Percentiles rank a stretch among this genome's conserved stretches.
phyloP scores from a whole-genome alignment of 2,113 vertebrate species.

The Passer domesticus region DNA sequence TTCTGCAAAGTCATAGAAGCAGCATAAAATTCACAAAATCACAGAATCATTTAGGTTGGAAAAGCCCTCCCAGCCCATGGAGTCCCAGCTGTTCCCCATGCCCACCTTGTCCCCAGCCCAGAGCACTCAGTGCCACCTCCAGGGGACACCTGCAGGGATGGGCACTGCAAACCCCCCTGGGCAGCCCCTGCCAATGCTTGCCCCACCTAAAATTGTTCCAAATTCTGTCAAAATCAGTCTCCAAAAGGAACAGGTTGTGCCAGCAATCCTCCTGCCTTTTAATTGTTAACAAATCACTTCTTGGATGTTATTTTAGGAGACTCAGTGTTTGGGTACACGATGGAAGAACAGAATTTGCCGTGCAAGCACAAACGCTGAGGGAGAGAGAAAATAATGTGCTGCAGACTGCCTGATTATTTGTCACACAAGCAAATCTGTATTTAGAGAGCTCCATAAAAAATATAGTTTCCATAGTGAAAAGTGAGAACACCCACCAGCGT shows the following conservation, averaged over 20 bases:
- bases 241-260: background rate
- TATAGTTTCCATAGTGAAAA: conserved; percentile 24
- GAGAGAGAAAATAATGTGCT: background rate
- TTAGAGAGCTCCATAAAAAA: conserved; percentile 18
- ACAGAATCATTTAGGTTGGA: rapidly evolving
- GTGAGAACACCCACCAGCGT: conserved; percentile 14
- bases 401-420: background rate
- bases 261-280: background rate
- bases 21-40: background rate
- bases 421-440: background rate
- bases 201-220: background rate
- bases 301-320: background rate
- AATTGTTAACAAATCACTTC: background rate
- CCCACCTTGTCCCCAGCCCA: background rate
- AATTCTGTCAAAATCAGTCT: background rate
- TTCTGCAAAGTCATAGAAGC: background rate
- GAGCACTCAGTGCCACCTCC: background rate
- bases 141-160: background rate
- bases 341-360: background rate
- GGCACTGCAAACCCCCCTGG: background rate
- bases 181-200: rapidly evolving
- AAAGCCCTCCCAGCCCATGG: rapidly evolving
- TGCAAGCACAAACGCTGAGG: background rate
- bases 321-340: background rate
- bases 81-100: rapidly evolving